Base-by-base conservation (phyloP, 2,888 invertebrate genomes). In the Onthophagus sagittarius region DNA sequence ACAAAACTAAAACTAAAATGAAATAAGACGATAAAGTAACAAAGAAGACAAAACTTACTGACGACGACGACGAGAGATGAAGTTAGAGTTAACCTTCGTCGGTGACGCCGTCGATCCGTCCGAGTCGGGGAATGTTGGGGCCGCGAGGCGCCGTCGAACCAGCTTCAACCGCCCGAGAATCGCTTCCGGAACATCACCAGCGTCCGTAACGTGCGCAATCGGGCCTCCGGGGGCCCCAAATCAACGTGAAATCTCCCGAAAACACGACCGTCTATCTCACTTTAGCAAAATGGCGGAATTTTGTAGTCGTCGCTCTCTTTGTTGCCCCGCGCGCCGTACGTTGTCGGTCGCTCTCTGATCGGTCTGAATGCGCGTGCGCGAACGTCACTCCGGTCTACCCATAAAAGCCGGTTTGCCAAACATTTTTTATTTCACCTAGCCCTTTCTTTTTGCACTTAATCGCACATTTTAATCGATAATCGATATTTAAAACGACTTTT, bases 261-360 rank as follows among this genome's bases (percentile, higher is more conserved):
- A 84, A 84, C 83, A 82, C 82, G 82, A 82, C 80, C 80, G 81
- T 86, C 85, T 85, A 82, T 86, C 86, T 86, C 86, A 84, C 85
- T 86, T 85, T 85, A 86, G 84, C 39, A 86, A 86, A 85, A 86
- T 85, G 85, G 86, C 84, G 82, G 85, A 84, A 23, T 23, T 23
- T 23, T 23, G 23, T 23, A 1, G 23, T 23, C 23, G 23, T 23
- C 23, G 23, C 23, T 23, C 23, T 23, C 23, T 23, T 23, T 23
- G 23, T 23, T 23, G 23, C 23, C 23, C 23, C 23, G 23, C 23
- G 23, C 23, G 23, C 23, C 23, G 23, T 23, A 23, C 23, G 23
- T 23, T 23, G 1, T 23, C 23, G 23, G 23, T 23, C 23, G 23
- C 23, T 23, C 23, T 23, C 23, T 23, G 23, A 23, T 23, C 23